Evolutionary conservation across 2,888 invertebrate genomes (phyloP).

Genomic region (Melolontha melolontha): DNA sequence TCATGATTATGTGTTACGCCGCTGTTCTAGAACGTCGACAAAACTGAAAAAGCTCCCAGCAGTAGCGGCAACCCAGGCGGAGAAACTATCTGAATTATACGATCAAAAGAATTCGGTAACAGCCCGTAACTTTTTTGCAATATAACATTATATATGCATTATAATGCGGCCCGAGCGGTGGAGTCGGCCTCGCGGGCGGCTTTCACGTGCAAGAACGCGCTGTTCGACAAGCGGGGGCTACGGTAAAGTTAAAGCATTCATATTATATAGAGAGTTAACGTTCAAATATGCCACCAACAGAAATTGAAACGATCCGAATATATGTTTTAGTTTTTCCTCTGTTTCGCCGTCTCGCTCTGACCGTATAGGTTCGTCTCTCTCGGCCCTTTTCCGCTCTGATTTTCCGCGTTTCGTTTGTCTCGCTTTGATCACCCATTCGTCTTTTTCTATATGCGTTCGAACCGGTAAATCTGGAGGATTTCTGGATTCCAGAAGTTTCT

Average conservation of each 20-base stretch:
- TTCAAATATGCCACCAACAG: slow-evolving; percentile 67
- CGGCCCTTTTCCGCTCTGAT: slow-evolving; percentile 16
- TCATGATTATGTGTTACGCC: background rate
- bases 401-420: slow-evolving; percentile 44
- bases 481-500: no score
- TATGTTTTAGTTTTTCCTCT: slow-evolving; percentile 63
- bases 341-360: slow-evolving; percentile 10
- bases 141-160: slow-evolving; percentile 67
- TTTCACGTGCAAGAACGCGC: slow-evolving; percentile 55
- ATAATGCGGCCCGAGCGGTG: slow-evolving; percentile 61
- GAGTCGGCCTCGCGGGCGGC: slow-evolving; percentile 53
- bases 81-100: slow-evolving; percentile 43
- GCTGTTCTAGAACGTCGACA: background rate
- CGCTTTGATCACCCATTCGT: no score
- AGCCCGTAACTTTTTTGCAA: slow-evolving; percentile 61
- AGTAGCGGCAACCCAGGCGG: background rate
- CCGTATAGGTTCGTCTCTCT: background rate
- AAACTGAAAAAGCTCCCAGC: slow-evolving; percentile 7
- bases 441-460: no score
- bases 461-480: no score
- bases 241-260: slow-evolving; percentile 66
- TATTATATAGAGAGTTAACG: slow-evolving; percentile 66
- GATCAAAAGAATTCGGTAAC: slow-evolving; percentile 44
- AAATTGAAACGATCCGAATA: slow-evolving; percentile 66
- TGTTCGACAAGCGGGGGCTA: slow-evolving; percentile 59